Conservation (phyloP, 2,113 vertebrate genomes). For the Bubo bubo region DNA sequence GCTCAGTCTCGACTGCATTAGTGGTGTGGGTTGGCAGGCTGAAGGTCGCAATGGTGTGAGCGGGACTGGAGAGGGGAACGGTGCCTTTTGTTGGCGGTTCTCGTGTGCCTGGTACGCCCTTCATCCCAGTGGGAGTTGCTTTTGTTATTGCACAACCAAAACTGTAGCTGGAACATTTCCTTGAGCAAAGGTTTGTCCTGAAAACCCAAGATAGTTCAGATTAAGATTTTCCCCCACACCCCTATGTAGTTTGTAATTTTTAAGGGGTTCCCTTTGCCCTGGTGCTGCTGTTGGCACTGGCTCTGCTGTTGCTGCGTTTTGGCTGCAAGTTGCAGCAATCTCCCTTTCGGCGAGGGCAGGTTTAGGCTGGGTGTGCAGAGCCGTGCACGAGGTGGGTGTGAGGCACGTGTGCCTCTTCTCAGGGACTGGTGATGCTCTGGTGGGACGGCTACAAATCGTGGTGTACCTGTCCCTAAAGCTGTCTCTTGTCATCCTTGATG, state of each 20-base stretch:
- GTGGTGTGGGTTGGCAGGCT: not conserved
- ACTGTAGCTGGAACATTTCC: not conserved
- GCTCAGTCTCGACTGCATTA: not conserved
- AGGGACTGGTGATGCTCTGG: not conserved
- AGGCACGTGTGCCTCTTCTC: rapidly evolving
- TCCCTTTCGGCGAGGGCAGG: not conserved
- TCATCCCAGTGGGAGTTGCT: not conserved
- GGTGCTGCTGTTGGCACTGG: not conserved
- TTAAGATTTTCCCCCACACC: not conserved
- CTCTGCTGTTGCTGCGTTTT: not conserved
- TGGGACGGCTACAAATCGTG: rapidly evolving
- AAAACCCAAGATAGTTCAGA: not conserved
- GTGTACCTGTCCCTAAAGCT: not conserved
- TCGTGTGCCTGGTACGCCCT: not conserved
- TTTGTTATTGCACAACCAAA: not conserved
- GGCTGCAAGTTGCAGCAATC: not conserved
- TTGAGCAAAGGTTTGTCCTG: not conserved
- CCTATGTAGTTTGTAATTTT: not conserved
- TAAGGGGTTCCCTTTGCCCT: not conserved
- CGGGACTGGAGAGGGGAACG: rapidly evolving
- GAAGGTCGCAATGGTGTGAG: not conserved
- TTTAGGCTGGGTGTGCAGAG: not conserved
- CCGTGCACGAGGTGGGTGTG: not conserved
- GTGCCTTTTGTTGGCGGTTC: not conserved
- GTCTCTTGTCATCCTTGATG: not conserved